Conservation (phyloP, 2,113 vertebrate genomes). For the Xiphophorus couchianus region DNA sequence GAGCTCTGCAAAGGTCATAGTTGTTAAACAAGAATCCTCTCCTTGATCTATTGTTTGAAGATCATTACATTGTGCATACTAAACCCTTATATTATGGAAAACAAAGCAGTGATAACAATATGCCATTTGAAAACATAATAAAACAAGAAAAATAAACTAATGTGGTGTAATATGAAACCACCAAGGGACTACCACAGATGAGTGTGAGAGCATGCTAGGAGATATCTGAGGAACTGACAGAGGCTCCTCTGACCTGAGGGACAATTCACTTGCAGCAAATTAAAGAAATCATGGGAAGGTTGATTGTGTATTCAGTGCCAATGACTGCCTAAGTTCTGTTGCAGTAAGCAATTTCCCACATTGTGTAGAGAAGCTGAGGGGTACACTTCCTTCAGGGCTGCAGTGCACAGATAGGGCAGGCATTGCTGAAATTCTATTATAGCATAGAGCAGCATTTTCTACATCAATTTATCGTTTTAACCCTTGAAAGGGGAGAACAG, state of each 20-base stretch:
- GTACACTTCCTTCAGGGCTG: constrained; percentile 79
- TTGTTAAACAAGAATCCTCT: constrained; percentile 49
- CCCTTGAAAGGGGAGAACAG: constrained; percentile 67
- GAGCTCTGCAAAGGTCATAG: constrained; percentile 58
- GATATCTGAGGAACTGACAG: constrained; percentile 56
- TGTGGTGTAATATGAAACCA: constrained; percentile 20
- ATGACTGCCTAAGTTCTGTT: constrained; percentile 69
- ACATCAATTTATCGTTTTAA: constrained; percentile 76
- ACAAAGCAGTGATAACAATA: constrained; percentile 8
- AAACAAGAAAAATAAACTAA: not conserved
- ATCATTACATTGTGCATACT: constrained; percentile 22
- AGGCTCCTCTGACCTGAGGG: constrained; percentile 54
- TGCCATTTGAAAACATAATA: not conserved
- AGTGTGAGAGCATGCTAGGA: constrained; percentile 20
- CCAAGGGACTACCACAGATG: constrained; percentile 12
- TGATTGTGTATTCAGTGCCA: constrained; percentile 76
- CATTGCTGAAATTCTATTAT: constrained; percentile 77
- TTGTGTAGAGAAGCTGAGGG: constrained; percentile 69
- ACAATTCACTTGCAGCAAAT: constrained; percentile 75
- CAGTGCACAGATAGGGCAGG: constrained; percentile 77
- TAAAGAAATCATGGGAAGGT: constrained; percentile 78
- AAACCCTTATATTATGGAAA: constrained; percentile 29
- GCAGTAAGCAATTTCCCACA: constrained; percentile 80
- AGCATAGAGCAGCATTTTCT: constrained; percentile 68
- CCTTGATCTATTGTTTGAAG: constrained; percentile 41